These are phyloP conservation scores for Pelecanus crispus DNA, from an alignment of 2,113 vertebrate genomes.

Conservation along the genomic window DNA sequence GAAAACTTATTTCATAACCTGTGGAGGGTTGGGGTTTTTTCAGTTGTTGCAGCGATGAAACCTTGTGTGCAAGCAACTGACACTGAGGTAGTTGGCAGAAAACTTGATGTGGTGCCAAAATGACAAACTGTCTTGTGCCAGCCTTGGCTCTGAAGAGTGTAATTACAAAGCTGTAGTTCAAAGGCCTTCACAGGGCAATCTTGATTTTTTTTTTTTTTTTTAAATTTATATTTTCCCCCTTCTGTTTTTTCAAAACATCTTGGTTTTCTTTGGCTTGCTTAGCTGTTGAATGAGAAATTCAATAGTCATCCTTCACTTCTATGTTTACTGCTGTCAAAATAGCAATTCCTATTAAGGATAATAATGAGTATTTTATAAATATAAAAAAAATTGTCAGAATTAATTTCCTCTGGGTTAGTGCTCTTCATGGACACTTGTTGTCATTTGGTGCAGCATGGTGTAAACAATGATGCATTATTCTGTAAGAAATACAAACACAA, in stretches of 20 bases:
- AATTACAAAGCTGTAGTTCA: neutral
- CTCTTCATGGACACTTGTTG: neutral
- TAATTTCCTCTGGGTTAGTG: neutral
- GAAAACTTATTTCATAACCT: neutral
- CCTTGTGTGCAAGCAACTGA: neutral
- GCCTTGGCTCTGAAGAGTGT: neutral
- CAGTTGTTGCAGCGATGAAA: neutral
- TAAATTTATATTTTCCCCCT: neutral
- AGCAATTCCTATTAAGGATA: neutral
- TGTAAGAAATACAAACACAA: neutral
- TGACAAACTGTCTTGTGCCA: neutral
- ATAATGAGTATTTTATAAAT: neutral
- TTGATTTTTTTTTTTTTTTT: neutral
- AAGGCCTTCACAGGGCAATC: neutral
- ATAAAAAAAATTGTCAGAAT: neutral
- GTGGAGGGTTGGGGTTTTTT: neutral
- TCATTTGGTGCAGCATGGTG: neutral
- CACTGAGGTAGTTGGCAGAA: neutral
- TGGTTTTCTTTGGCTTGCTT: neutral
- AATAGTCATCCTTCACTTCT: neutral
- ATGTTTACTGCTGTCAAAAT: neutral
- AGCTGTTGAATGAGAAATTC: neutral
- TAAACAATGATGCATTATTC: neutral
- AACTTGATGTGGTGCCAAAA: neutral
- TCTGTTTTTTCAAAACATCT: neutral